Percentiles rank a stretch among this genome's conserved stretches.
phyloP scores from a whole-genome alignment of 2,113 vertebrate species.

The Noctilio leporinus region DNA sequence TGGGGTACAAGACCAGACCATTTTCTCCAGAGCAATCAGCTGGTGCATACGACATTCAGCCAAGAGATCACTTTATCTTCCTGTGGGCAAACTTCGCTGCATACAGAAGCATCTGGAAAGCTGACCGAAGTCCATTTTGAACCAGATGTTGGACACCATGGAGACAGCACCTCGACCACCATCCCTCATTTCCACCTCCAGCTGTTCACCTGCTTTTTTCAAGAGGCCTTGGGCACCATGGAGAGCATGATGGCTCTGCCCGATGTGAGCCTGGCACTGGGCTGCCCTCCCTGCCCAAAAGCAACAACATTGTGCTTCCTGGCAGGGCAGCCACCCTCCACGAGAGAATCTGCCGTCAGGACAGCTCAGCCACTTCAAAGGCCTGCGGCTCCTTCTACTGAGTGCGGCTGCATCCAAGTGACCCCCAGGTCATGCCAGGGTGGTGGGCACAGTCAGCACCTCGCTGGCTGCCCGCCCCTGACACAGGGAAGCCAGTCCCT shows the following conservation, averaged over 20 bases:
- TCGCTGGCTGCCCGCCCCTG: neutral
- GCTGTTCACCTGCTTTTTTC: neutral
- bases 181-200: neutral
- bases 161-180: neutral
- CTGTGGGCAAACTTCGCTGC: neutral
- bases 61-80: neutral
- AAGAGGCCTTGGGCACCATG: neutral
- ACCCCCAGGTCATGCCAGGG: neutral
- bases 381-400: neutral
- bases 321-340: neutral
- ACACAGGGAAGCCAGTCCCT: neutral
- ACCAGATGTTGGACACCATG: neutral
- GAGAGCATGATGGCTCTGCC: fast-evolving
- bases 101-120: neutral
- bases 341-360: slow-evolving; percentile 20
- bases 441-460: neutral
- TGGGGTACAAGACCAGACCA: fast-evolving
- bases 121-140: neutral
- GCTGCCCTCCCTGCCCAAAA: slow-evolving; percentile 3
- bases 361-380: slow-evolving; percentile 19
- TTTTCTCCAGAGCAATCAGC: neutral
- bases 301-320: neutral
- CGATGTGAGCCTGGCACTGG: neutral
- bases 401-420: neutral
- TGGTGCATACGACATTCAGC: too few species aligned